phyloP scores from a whole-genome alignment of 2,888 invertebrate genomes.

The Corythucha ciliata region DNA sequence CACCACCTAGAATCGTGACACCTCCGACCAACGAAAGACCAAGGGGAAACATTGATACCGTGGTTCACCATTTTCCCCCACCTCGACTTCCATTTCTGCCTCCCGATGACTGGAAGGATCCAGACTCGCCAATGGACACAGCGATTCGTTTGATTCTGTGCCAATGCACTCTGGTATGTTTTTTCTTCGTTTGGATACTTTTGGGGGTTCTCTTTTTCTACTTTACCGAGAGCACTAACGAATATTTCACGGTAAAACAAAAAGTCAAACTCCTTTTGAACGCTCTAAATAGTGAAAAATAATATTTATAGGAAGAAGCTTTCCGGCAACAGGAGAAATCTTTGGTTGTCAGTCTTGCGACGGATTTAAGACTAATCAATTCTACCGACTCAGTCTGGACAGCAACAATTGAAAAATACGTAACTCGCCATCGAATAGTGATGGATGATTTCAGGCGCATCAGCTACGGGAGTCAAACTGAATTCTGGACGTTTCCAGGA shows the following conservation, averaged over 20 bases:
- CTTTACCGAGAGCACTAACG: constrained; percentile 47
- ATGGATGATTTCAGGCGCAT: constrained; percentile 49
- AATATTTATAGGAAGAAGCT: constrained; percentile 44
- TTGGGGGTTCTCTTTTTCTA: constrained; percentile 55
- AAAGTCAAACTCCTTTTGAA: neutral
- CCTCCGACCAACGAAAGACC: too few relatives aligned
- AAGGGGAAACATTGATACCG: too few relatives aligned
- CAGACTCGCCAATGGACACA: constrained; percentile 42
- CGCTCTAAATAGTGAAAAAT: too few relatives aligned
- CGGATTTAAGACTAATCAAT: constrained; percentile 51
- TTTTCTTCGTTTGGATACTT: constrained; percentile 54
- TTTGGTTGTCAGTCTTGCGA: constrained; percentile 53
- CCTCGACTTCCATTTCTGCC: constrained; percentile 53
- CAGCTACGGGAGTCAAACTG: constrained; percentile 47
- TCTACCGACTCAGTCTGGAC: constrained; percentile 57
- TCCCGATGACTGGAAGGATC: constrained; percentile 38
- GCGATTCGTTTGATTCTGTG: constrained; percentile 48
- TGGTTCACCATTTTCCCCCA: constrained; percentile 42
- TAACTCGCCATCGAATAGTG: constrained; percentile 49
- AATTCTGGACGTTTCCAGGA: constrained; percentile 58
- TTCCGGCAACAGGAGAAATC: constrained; percentile 45
- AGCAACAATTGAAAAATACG: constrained; percentile 49
- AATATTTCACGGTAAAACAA: constrained; percentile 42
- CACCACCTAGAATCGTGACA: too few relatives aligned
- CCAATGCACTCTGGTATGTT: constrained; percentile 51